phyloP scores from a whole-genome alignment of 2,888 invertebrate genomes.

The Agrilus biguttatus region DNA sequence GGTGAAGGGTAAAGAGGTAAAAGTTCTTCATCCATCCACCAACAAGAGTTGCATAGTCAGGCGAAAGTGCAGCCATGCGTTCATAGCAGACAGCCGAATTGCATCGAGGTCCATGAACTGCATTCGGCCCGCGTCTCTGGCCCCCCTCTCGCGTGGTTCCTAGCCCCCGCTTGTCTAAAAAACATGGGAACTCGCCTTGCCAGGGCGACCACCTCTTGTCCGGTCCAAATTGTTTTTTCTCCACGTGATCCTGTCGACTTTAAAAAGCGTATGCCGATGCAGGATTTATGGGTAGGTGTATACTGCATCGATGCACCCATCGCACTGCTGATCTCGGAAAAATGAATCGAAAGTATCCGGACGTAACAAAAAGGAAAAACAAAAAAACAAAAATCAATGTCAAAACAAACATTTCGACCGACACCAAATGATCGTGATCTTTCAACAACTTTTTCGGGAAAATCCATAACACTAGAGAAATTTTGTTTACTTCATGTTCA shows the following conservation, averaged over 20 bases:
- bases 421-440: too few relatives aligned
- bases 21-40: constrained; percentile 15
- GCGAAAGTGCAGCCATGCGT: constrained; percentile 35
- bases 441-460: too few relatives aligned
- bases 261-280: constrained; percentile 5
- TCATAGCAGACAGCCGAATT: constrained; percentile 34
- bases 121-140: constrained; percentile 7
- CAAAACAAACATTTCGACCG: too few relatives aligned
- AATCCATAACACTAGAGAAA: too few relatives aligned
- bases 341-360: too few relatives aligned
- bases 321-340: too few relatives aligned
- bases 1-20: constrained; percentile 7
- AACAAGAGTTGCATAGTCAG: constrained; percentile 25
- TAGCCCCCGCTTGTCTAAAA: constrained; percentile 13
- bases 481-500: too few relatives aligned
- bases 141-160: constrained; percentile 9
- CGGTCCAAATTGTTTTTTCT: constrained; percentile 11
- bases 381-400: too few relatives aligned
- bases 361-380: too few relatives aligned
- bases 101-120: constrained; percentile 28
- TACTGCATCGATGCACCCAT: background rate
- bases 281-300: constrained; percentile 6
- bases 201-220: constrained; percentile 16
- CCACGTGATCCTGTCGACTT: constrained; percentile 8
- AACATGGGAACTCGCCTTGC: constrained; percentile 16